Evolutionary conservation across 2,797 vertebrate species (phyloP).

Genomic region (Bryconaethiops microstoma): DNA sequence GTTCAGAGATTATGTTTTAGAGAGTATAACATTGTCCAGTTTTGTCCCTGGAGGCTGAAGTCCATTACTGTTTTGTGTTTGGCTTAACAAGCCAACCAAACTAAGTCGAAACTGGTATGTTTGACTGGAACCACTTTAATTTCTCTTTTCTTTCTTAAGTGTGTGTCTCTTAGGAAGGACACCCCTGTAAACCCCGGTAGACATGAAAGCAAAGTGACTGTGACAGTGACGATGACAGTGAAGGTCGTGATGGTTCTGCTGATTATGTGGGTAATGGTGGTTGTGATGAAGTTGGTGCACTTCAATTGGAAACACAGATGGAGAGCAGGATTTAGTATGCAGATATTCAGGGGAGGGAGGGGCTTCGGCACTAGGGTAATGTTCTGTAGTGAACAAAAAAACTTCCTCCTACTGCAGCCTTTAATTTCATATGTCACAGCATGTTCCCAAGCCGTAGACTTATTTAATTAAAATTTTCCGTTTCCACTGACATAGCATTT

Average conservation of each 20-base stretch:
- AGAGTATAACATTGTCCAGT: no score
- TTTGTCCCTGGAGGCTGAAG: no score
- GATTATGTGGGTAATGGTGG: slow-evolving; percentile 18
- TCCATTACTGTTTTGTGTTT: no score
- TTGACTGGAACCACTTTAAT: no score
- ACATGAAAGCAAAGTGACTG: background rate
- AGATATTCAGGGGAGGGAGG: slow-evolving; percentile 39
- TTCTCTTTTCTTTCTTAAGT: background rate
- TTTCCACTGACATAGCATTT: slow-evolving; percentile 22
- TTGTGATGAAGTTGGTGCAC: slow-evolving; percentile 35
- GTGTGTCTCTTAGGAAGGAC: background rate
- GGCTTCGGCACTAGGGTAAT: slow-evolving; percentile 58
- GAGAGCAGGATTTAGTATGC: slow-evolving; percentile 36
- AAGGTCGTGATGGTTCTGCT: background rate
- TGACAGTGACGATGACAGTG: background rate
- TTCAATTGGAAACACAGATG: slow-evolving; percentile 38
- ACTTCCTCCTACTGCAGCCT: background rate
- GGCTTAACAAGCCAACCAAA: no score
- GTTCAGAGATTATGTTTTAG: no score
- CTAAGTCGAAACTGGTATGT: no score
- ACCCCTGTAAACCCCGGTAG: no score
- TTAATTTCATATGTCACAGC: slow-evolving; percentile 23
- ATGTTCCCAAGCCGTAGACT: slow-evolving; percentile 7
- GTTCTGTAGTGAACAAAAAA: slow-evolving; percentile 12
- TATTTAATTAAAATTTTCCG: slow-evolving; percentile 24